These are phyloP conservation scores for Mustelus asterias DNA, from an alignment of 2,113 vertebrate species.

Conservation along the genomic window DNA sequence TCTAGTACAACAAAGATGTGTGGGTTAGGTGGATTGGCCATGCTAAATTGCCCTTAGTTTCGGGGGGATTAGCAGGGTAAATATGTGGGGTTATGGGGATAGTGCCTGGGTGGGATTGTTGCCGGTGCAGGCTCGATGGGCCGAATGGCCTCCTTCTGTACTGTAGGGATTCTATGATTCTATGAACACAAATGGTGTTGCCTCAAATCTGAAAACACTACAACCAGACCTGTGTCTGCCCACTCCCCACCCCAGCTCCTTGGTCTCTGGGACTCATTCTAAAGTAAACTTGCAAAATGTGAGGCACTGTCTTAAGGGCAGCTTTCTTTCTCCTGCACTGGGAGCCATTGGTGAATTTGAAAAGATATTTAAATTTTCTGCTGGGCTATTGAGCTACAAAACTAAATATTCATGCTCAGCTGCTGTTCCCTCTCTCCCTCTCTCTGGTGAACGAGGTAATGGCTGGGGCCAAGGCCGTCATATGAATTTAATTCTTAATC, in stretches of 20 bases:
- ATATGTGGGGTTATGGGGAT: no score
- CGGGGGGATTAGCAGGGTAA: no score
- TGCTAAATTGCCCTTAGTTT: no score
- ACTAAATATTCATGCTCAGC: conserved; percentile 31
- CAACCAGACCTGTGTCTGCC: neutral
- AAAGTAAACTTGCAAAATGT: neutral
- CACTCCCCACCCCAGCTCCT: neutral
- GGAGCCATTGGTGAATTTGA: neutral
- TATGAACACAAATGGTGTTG: neutral
- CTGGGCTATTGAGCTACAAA: neutral
- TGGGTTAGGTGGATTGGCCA: no score
- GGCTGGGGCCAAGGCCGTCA: neutral
- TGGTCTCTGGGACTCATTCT: neutral
- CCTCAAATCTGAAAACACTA: neutral
- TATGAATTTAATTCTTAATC: conserved; percentile 36
- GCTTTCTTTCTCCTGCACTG: neutral
- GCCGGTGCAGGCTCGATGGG: no score
- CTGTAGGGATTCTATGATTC: no score
- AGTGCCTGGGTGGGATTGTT: no score
- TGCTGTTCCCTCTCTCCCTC: neutral
- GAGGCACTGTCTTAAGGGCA: neutral
- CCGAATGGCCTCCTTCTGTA: no score
- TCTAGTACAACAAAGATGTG: no score
- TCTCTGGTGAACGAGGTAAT: conserved; percentile 21
- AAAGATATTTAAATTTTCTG: conserved; percentile 18